These are phyloP conservation scores for Megamerina dolium DNA, from an alignment of 2,888 invertebrate species.

Conservation along the genomic window DNA sequence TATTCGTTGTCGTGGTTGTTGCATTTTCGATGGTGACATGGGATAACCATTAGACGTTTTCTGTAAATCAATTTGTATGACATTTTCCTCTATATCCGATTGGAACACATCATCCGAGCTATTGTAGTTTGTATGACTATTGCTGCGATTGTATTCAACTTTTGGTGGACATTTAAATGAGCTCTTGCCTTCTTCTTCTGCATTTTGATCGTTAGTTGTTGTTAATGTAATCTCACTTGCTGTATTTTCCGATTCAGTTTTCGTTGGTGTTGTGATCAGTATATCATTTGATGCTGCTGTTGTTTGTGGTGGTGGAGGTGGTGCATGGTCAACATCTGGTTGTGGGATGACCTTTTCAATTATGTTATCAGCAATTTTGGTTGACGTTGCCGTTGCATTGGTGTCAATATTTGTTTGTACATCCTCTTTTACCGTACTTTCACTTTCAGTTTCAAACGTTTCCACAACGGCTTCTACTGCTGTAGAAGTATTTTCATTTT, in stretches of 20 bases:
- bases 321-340: background rate
- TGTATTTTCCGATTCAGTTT: background rate
- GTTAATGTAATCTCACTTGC: background rate
- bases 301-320: no score
- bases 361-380: background rate
- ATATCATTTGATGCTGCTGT: no score
- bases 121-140: constrained; percentile 20
- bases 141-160: constrained; percentile 23
- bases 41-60: constrained; percentile 31
- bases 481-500: no score
- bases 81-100: constrained; percentile 41
- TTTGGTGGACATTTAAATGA: constrained; percentile 39
- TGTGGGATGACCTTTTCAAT: background rate
- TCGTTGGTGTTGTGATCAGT: no score
- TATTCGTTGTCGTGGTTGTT: constrained; percentile 62
- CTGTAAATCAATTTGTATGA: constrained; percentile 42
- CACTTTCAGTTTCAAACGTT: no score
- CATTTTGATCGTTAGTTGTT: background rate
- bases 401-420: no score
- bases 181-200: constrained; percentile 13
- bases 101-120: constrained; percentile 35
- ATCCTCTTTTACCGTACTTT: no score
- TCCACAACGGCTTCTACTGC: no score
- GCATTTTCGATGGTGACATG: constrained; percentile 53
- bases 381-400: background rate